Conservation (phyloP, 2,113 vertebrate species). For the Coracopsis vasa region DNA sequence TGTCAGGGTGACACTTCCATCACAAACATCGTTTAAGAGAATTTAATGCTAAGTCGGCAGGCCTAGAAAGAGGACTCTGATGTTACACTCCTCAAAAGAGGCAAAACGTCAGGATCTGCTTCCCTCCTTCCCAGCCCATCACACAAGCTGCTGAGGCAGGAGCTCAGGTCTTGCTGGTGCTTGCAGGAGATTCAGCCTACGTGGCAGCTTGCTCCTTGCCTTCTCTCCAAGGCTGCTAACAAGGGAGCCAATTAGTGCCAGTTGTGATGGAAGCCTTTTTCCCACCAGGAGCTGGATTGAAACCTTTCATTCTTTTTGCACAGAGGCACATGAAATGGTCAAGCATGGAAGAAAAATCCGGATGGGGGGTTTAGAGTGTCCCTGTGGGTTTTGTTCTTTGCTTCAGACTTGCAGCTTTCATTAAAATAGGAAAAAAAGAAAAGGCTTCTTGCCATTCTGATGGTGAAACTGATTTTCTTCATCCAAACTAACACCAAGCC, state of each 20-base stretch:
- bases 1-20: neutral
- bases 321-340: neutral
- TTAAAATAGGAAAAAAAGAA: neutral
- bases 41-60: neutral
- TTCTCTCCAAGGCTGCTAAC: neutral
- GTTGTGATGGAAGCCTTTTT: neutral
- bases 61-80: neutral
- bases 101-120: neutral
- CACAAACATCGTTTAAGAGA: neutral
- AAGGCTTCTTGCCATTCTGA: neutral
- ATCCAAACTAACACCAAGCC: neutral
- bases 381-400: neutral
- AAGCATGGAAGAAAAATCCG: neutral
- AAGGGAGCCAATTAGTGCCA: constrained; percentile 38
- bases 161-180: neutral
- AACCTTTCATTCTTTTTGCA: neutral
- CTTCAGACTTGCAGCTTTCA: neutral
- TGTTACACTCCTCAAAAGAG: neutral
- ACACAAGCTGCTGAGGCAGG: neutral
- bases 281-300: neutral
- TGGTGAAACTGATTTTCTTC: neutral
- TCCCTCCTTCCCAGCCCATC: neutral
- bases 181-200: rapidly evolving
- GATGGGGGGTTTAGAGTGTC: neutral
- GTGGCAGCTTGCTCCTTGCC: neutral